Base-by-base conservation (phyloP, 2,113 vertebrate species). In the Sander lucioperca region DNA sequence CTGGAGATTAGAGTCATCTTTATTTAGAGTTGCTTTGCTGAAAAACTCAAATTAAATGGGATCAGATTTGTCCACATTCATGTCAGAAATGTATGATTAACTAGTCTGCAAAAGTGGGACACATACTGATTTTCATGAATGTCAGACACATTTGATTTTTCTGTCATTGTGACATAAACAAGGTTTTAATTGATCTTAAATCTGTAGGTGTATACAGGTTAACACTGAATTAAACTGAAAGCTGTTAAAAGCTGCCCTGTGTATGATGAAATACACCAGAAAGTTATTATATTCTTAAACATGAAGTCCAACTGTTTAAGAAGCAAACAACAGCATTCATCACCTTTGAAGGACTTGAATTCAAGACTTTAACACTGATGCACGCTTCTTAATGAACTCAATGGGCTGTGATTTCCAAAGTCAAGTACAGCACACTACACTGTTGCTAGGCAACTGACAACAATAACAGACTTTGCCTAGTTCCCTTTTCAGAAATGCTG, bases 381-480 rank as follows among this genome's bases (percentile, higher is more conserved):
- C 47, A 6, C 0, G 14, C 64, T 8, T 18, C 16, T 11, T 27
- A 19, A 51, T 51, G 10, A 53, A 51, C 66, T 56, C 14, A 4
- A 54, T 21, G 15, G 50, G 48, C 21, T 68, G 15, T 10, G 9
- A 25, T 30, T 50, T 11, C 15, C 25, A 50, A 63, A 30, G 43
- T 48, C 23, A 1, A 45, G 64, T 27, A 47, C 14, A 43, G 39
- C 39, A 18, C 14, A 50, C 45, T 21, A 18, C 48, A 5, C 47
- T 21, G 66, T 68, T 33, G 66, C 66, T 27, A 50, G 48, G 66
- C 66, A 68, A 68, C 48, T 51, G 66, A 51, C 66, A 68, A 53
- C 66, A 68, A 53, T 30, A 67, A 47, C 25, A n/a, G 39, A 65
- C 39, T 15, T 23, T 65, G 19, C 39, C 39, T 9, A 21, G 8